Conservation (phyloP, 1,140 invertebrate genomes). For the Adoxophyes honmai region DNA sequence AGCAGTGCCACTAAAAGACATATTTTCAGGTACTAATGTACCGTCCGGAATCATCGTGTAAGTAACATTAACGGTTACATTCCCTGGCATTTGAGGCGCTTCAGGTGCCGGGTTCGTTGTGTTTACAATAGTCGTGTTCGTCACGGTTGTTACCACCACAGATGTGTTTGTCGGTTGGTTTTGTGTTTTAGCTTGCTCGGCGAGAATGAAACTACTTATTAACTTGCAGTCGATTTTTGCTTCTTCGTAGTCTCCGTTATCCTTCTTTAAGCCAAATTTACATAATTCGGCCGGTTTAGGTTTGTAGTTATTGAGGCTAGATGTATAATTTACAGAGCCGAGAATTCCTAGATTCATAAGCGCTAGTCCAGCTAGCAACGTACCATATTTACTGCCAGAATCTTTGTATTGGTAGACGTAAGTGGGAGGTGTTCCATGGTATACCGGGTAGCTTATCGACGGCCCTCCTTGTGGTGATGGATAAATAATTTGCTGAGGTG, state of each 20-base stretch:
- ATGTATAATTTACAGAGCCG: conserved; percentile 47
- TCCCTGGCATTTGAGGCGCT: neutral
- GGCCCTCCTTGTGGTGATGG: conserved; percentile 39
- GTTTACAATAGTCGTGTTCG: conserved; percentile 39
- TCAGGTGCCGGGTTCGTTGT: conserved; percentile 23
- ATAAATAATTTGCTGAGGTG: conserved; percentile 59
- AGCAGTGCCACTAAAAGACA: conserved; percentile 25
- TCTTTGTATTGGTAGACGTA: conserved; percentile 67
- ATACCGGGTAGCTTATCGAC: conserved; percentile 57
- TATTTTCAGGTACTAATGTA: conserved; percentile 54
- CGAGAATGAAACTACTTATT: conserved; percentile 59
- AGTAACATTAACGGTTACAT: conserved; percentile 22
- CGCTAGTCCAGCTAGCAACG: conserved; percentile 57
- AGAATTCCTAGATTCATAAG: conserved; percentile 62
- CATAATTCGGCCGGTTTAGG: conserved; percentile 56
- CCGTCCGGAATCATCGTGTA: conserved; percentile 57
- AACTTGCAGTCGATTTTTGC: conserved; percentile 64
- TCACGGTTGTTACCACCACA: conserved; percentile 22
- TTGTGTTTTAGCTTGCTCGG: conserved; percentile 40
- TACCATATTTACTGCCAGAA: conserved; percentile 67
- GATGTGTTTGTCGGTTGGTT: conserved; percentile 12
- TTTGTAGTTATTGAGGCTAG: conserved; percentile 34
- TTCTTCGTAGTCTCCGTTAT: conserved; percentile 66
- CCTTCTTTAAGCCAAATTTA: conserved; percentile 60
- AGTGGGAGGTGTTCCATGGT: conserved; percentile 53